Conservation (phyloP, 2,888 invertebrate species). For the Galerucella nymphaeae region DNA sequence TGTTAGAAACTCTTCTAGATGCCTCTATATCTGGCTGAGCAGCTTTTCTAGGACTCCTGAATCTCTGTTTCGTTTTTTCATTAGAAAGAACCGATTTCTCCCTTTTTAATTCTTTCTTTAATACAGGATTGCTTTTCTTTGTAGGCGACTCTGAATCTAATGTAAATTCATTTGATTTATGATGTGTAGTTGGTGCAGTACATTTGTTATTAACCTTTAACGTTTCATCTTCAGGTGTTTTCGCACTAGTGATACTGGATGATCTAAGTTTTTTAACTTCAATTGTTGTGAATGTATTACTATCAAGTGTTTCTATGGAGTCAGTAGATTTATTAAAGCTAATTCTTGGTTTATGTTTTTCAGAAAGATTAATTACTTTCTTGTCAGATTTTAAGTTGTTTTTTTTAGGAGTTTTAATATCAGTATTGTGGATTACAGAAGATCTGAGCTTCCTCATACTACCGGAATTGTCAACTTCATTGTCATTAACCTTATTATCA, state of each 20-base stretch:
- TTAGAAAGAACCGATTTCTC: not conserved
- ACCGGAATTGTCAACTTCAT: not conserved
- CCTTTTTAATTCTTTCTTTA: not conserved
- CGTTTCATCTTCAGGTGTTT: not conserved
- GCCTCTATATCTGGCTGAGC: not conserved
- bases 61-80: not conserved
- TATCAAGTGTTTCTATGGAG: not conserved
- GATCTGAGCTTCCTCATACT: not conserved
- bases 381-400: not conserved
- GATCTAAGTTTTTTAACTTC: not conserved
- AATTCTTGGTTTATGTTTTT: not conserved
- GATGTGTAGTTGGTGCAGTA: not conserved
- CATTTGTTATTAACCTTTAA: not conserved
- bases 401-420: not conserved
- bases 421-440: not conserved
- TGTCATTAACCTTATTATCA: not conserved
- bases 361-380: not conserved
- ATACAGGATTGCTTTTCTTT: not conserved
- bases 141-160: not conserved
- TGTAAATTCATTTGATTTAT: not conserved
- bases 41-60: not conserved
- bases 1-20: not conserved
- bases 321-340: not conserved
- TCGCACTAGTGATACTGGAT: not conserved
- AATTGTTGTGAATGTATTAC: not conserved